These are phyloP conservation scores for Gnatocerus cornutus DNA, from an alignment of 2,888 invertebrate species.

Conservation along the genomic window DNA sequence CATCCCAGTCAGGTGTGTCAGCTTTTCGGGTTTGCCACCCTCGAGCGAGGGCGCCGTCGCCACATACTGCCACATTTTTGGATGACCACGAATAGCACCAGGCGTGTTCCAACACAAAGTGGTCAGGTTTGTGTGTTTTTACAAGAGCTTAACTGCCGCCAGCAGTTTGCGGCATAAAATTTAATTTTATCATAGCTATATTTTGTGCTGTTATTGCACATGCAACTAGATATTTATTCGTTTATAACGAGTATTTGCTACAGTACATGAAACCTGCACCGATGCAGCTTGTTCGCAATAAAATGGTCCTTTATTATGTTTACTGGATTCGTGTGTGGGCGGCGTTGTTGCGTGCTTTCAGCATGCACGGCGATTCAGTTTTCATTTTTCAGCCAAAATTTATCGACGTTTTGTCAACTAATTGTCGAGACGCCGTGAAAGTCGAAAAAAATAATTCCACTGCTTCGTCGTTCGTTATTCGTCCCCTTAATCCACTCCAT, in stretches of 20 bases:
- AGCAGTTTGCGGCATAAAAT: constrained; percentile 65
- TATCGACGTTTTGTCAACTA: neutral
- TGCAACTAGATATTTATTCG: constrained; percentile 60
- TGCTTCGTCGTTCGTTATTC: too few relatives aligned
- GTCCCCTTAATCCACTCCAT: constrained; percentile 39
- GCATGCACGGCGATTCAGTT: constrained; percentile 51
- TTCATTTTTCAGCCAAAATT: constrained; percentile 11
- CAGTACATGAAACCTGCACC: constrained; percentile 53
- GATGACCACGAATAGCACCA: constrained; percentile 62
- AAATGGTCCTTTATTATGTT: constrained; percentile 61
- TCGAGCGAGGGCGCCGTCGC: constrained; percentile 8
- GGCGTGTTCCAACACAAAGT: constrained; percentile 62
- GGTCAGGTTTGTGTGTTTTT: constrained; percentile 66
- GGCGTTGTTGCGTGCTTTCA: constrained; percentile 58
- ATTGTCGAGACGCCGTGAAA: neutral
- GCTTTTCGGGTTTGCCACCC: constrained; percentile 1
- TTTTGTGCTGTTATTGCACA: constrained; percentile 59
- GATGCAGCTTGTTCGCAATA: constrained; percentile 60
- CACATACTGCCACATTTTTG: constrained; percentile 56
- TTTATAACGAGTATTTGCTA: constrained; percentile 54
- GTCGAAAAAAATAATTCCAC: too few relatives aligned
- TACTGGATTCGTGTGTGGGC: constrained; percentile 59
- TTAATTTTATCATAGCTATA: constrained; percentile 61
- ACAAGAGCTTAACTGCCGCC: constrained; percentile 65
- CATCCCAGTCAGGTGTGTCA: constrained; percentile 32